Base-by-base conservation (phyloP, 2,888 invertebrate genomes). In the Diarsia dahlii region DNA sequence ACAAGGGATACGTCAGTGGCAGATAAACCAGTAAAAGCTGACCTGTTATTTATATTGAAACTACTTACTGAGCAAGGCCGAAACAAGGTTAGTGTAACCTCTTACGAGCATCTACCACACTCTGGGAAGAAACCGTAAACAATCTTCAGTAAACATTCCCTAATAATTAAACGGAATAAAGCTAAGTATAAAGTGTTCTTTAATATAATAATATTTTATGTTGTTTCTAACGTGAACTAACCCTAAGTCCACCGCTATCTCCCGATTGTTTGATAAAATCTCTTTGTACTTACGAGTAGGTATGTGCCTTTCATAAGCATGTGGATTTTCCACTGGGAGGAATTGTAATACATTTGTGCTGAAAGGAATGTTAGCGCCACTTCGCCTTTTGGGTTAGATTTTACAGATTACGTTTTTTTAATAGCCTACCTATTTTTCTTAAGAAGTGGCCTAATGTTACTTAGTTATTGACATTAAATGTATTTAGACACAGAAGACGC, bases 241-340 rank as follows among this genome's bases (percentile, higher is more conserved):
- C 20, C 60, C 45, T 71, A 62, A 58, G 65, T 39, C n/a, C 23
- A 71, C 69, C 62, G 62, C 72, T 72, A 77, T 72, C 72, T 65
- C 20, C 34, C 34, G 60, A 69, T 56, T 80, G 23, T 72, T 28
- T 45, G 64, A 71, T 71, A 76, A 77, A 56, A 71, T 65, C 80
- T 69, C 45, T 76, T 73, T 70, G 72, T 58, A n/a, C n/a, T n/a
- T n/a, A n/a, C n/a, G n/a, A n/a, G n/a, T n/a, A n/a, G n/a, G n/a
- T n/a, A 10, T 54, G n/a, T 67, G 46, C 45, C 54, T 65, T 46
- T 64, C 34, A 68, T 67, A 67, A 34, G 20, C 12, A 13, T 69
- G 3, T 69, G 28, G 20, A 69, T 71, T 68, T 50, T 65, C 34
- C 34, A 45, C 28, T 63, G 34, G 28, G 50, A 63, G 34, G 39